Percentiles rank a stretch among this genome's conserved stretches.
Evolutionary conservation across 2,888 invertebrate genomes (phyloP).

Genomic region (Atethmia centrago): DNA sequence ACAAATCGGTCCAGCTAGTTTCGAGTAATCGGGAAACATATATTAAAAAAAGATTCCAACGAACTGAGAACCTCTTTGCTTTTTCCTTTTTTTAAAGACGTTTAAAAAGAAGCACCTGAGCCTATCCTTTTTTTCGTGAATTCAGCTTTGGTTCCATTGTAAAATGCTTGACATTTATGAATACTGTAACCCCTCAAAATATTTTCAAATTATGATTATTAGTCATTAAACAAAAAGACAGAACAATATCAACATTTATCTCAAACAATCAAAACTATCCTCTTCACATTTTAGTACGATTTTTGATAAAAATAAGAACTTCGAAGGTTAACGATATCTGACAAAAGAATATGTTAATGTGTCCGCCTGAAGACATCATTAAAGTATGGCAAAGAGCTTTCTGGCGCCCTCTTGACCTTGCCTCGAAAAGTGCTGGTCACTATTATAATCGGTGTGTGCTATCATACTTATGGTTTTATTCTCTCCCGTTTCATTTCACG

Average conservation of each 20-base stretch:
- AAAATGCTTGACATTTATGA: background rate
- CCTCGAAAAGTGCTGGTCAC: conserved; percentile 49
- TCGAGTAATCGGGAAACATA: too few species aligned
- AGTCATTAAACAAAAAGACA: too few species aligned
- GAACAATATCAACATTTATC: conserved; percentile 12
- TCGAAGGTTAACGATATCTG: conserved; percentile 38
- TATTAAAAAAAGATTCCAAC: too few species aligned
- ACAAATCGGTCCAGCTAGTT: too few species aligned
- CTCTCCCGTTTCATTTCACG: background rate
- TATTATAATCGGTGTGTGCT: conserved; percentile 20
- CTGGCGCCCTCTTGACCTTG: conserved; percentile 53
- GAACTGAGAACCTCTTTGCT: too few species aligned
- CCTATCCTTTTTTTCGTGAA: background rate
- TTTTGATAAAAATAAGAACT: conserved; percentile 30
- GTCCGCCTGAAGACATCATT: conserved; percentile 47
- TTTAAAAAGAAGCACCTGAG: too few species aligned
- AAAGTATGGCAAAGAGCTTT: conserved; percentile 55
- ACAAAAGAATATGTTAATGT: conserved; percentile 59
- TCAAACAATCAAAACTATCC: background rate
- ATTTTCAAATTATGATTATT: too few species aligned
- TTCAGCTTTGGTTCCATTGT: background rate
- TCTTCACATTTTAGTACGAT: conserved; percentile 4
- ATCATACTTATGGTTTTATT: conserved; percentile 9
- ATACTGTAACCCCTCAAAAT: background rate
- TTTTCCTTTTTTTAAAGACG: too few species aligned